Evolutionary conservation across 2,113 vertebrate species (phyloP), one percentile per base, ranked within the genome.

Genomic region (Cebidichthys violaceus): DNA sequence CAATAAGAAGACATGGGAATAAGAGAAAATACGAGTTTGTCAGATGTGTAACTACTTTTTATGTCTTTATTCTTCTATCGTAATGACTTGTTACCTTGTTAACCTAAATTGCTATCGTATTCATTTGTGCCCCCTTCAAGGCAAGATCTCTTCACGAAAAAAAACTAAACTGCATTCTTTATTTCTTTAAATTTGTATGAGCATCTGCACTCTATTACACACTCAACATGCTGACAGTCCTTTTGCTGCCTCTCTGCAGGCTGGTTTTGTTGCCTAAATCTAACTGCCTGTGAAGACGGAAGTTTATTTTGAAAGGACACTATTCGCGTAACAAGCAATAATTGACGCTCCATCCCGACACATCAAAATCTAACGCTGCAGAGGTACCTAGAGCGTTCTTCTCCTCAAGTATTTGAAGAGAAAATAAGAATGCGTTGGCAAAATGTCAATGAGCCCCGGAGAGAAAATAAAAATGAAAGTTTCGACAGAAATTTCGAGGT

Each of bases 31-130:
- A 50, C 0, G 9, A 74, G 62, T 86, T 87, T 78, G 41, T 81
- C 52, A 85, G 57, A 86, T 64, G 57, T 80, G 27, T 20, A 35
- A 39, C 45, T 59, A 57, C 41, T 88, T 88, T 70, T 33, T 41
- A 75, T 77, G 17, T 18, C 47, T 72, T 33, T 55, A 50, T 66
- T 72, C 50, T 75, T 71, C 61, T 64, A 75, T 62, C 72, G 57
- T 81, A 75, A 70, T 78, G 82, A 86, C 84, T 74, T 76, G 90
- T 92, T 94, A 84, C 89, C 79, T 92, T 90, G 90, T 91, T 79
- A 84, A 81, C 22, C 83, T 69, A 54, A 77, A 79, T 75, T 33
- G n/a, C 64, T 35, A 29, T 83, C 39, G 13, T 0, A 35, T 68
- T 75, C 52, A 78, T 64, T 45, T 33, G 1, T 70, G 20, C 29